phyloP scores from a whole-genome alignment of 2,797 vertebrate species.

The Coregonus sp. region DNA sequence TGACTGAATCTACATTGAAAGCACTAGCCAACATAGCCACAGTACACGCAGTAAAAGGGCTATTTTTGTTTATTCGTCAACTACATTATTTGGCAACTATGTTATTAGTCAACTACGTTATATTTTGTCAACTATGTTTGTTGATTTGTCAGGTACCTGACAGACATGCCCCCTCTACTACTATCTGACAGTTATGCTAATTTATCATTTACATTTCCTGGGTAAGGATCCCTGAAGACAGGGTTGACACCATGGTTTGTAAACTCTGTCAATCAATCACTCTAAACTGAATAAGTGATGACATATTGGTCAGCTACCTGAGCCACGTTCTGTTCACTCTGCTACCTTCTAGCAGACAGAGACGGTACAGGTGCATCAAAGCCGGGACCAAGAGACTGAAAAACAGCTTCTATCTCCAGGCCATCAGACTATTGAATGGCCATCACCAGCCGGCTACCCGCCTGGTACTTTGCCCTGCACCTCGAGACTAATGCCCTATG shows the following conservation, averaged over 20 bases:
- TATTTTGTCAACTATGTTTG: constrained; percentile 38
- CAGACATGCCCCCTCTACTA: constrained; percentile 40
- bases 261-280: constrained; percentile 38
- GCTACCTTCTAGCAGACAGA: no score
- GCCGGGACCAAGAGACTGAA: no score
- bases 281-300: constrained; percentile 22
- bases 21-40: neutral
- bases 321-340: no score
- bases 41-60: neutral
- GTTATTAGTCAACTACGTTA: constrained; percentile 6
- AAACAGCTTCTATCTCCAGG: no score
- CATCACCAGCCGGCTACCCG: no score
- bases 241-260: constrained; percentile 40
- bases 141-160: constrained; percentile 49
- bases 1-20: neutral
- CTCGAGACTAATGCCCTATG: no score
- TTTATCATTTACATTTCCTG: constrained; percentile 45
- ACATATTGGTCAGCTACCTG: no score
- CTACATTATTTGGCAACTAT: neutral
- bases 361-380: no score
- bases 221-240: constrained; percentile 52
- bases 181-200: constrained; percentile 63
- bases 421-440: no score
- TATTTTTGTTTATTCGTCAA: neutral
- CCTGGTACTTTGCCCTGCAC: no score